Evolutionary conservation across 92 coral and sea anemone species (phyloP).

Genomic region (Pocillopora grandis): DNA sequence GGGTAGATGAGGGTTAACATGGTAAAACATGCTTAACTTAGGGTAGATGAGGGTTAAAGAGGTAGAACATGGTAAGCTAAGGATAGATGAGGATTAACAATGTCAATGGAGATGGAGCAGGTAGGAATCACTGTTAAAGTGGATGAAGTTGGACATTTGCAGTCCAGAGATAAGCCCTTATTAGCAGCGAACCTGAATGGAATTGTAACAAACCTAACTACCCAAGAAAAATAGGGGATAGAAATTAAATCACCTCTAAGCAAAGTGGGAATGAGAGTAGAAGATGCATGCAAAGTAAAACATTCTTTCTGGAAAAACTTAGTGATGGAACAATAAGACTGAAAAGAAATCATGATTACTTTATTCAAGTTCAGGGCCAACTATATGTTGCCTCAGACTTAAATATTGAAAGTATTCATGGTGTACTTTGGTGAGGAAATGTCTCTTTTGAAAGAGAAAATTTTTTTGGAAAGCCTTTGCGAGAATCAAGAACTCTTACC

Average conservation of each 20-base stretch:
- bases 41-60: no score
- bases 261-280: conserved; percentile 12
- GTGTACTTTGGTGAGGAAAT: conserved; percentile 26
- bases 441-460: conserved; percentile 18
- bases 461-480: conserved; percentile 27
- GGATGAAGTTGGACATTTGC: conserved; percentile 49
- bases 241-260: conserved; percentile 57
- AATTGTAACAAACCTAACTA: conserved; percentile 23
- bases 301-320: conserved; percentile 24
- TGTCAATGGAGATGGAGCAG: conserved; percentile 1
- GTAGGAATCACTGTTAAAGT: conserved; percentile 7
- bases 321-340: conserved; percentile 25
- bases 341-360: conserved; percentile 26
- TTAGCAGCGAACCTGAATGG: conserved; percentile 40
- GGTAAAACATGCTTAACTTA: no score
- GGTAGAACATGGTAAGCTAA: no score
- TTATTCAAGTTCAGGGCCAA: conserved; percentile 36
- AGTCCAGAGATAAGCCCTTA: conserved; percentile 41
- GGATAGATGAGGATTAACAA: no score
- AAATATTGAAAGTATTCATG: conserved; percentile 5
- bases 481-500: conserved; percentile 37
- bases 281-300: conserved; percentile 30
- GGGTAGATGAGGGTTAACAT: no score
- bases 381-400: conserved; percentile 10
- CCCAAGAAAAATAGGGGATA: conserved; percentile 45